Evolutionary conservation across 2,113 vertebrate species (phyloP), one percentile per base, ranked within the genome.

Genomic region (Cynoglossus semilaevis): DNA sequence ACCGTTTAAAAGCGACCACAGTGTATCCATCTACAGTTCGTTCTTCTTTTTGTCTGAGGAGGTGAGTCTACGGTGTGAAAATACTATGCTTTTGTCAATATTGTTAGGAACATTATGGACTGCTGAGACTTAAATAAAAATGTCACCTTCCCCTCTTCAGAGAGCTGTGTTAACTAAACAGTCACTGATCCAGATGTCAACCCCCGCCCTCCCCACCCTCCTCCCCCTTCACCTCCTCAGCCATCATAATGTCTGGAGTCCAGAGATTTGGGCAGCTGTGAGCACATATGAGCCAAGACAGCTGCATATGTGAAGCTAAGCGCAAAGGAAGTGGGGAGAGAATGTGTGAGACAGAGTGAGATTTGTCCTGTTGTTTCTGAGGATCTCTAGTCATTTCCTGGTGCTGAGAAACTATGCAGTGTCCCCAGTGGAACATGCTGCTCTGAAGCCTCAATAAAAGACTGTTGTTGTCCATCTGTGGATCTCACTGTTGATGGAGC

Each of bases 201-300:
- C 58, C 55, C 62, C 44, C 56, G 40, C 15, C 42, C 18, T 65
- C 51, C n/a, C n/a, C n/a, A n/a, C n/a, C n/a, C 46, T 60, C 51
- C 7, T 68, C 36, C 16, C 43, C 52, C 77, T 67, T 63, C 34
- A 63, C 70, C 9, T 51, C 22, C 19, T 52, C 47, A 64, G 63
- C 44, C 54, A 72, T 64, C 69, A 60, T 84, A 79, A 73, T 75
- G 80, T 85, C 84, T 74, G 68, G 76, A 71, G 84, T 83, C 72
- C 74, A 66, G 83, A 79, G 76, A 78, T 76, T 71, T 49, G 72
- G 84, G 84, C 89, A 91, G 88, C 88, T 90, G 89, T 76, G 63
- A 67, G 63, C 56, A 13, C 50, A 56, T 67, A 59, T 71, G 71
- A 84, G 88, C 88, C 87, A 85, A 77, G 84, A 87, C 89, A 89